Base-by-base conservation (phyloP, 2,888 invertebrate genomes). In the Vandiemenella viatica region DNA sequence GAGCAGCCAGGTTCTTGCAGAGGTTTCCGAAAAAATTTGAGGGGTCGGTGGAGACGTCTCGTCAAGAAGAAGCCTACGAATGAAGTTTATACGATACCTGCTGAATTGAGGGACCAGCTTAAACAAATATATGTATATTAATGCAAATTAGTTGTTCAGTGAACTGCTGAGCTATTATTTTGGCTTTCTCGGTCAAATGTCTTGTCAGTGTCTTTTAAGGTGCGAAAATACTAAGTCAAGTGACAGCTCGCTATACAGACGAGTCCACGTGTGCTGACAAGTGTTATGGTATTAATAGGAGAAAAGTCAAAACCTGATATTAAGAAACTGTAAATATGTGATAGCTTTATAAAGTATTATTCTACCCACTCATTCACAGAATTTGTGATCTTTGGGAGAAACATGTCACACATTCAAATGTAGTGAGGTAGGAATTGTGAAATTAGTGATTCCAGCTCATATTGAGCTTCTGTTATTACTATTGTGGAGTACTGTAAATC, bases 41-140 rank as follows among this genome's bases (percentile, higher is more conserved):
- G 86, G 61, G 86, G 87, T 61, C 81, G 83, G 64, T 87, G 86
- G 80, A 81, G 83, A 67, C 80, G 86, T 63, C 74, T 87, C 60
- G 85, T 87, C 58, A 83, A 84, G 67, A 82, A 80, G 76, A 87
- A 87, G 73, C 80, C 84, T 56, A 78, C 79, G 63, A 79, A 81
- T 67, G 83, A 85, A 65, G 77, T 80, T 57, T 84, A 84, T 71
- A 80, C 82, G 67, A 86, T 88, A 73, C 87, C 87, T 60, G 83
- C 86, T 51, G 87, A 87, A 71, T 74, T 87, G 62, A 83, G 84
- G 67, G 85, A 86, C 59, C 87, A 88, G 72, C 76, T 88, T 59
- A 87, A 87, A 71, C 82, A 85, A 65, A 88, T 88, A 64, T 88
- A 87, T 69, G 87, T 88, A 65, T 88, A 87, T 71, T 87, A 74